Evolutionary conservation across 2,888 invertebrate species (phyloP).

Genomic region (Hirtodrosophila confusa): DNA sequence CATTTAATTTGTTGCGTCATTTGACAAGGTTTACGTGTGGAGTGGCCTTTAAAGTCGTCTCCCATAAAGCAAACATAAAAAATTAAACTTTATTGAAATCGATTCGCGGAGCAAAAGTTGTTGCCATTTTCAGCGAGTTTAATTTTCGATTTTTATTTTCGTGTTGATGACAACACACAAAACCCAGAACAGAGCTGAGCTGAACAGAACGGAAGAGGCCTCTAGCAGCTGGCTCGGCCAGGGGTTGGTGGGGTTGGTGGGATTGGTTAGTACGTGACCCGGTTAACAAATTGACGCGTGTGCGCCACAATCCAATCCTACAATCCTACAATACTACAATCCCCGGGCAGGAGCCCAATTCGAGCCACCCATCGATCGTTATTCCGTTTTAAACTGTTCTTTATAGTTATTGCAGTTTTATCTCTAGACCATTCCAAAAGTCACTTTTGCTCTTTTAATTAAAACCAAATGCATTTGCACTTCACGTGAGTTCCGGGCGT

Average conservation of each 20-base stretch:
- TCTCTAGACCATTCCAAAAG: constrained; percentile 68
- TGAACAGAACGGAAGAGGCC: constrained; percentile 22
- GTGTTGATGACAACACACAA: constrained; percentile 64
- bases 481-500: constrained; percentile 54
- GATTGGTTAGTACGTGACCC: constrained; percentile 61
- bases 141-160: constrained; percentile 75
- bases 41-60: constrained; percentile 37
- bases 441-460: constrained; percentile 71
- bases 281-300: constrained; percentile 77
- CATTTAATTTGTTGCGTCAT: constrained; percentile 71
- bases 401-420: constrained; percentile 77
- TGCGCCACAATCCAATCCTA: constrained; percentile 20
- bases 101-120: constrained; percentile 56
- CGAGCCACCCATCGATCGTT: constrained; percentile 28
- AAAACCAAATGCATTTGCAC: constrained; percentile 64
- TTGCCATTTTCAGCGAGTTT: constrained; percentile 69
- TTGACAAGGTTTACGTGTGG: constrained; percentile 30
- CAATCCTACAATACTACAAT: constrained; percentile 3
- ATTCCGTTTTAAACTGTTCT: constrained; percentile 52
- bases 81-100: constrained; percentile 74
- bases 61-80: constrained; percentile 44
- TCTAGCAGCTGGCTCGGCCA: constrained; percentile 5
- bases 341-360: too few relatives aligned
- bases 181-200: constrained; percentile 1
- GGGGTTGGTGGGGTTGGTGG: constrained; percentile 25